Evolutionary conservation across 2,888 invertebrate genomes (phyloP), one percentile per base, ranked within the genome.

Genomic region (Brachynemurus nebulosus): DNA sequence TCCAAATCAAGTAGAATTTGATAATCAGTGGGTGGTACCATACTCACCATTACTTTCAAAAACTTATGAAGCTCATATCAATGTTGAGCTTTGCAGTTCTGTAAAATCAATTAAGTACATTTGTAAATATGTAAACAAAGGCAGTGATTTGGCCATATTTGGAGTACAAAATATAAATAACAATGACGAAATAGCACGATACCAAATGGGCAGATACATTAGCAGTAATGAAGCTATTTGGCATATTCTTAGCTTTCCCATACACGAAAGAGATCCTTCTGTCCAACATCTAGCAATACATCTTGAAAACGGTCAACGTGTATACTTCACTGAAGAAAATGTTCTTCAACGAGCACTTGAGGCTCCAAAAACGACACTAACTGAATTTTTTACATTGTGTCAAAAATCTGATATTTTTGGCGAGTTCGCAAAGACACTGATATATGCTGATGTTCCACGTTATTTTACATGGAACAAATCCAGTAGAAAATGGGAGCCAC

Each of bases 91-190:
- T 42, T 47, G 47, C 42, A 41, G 47, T 47, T 58, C 55, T 2
- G 52, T 59, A 8, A 55, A 57, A 42, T 43, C 47, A 9, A 54
- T 56, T 27, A 56, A 57, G 49, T 56, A 55, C 38, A 47, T 59
- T 48, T 53, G 51, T 27, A 27, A 27, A n/a, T 27, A 27, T 27
- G 27, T 27, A 3, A 9, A 27, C 12, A 27, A 27, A 27, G 27
- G 55, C n/a, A 48, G 46, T 23, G 53, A 53, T 37, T 44, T 45
- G 44, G 47, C 48, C 19, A 45, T 43, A 19, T 44, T 49, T 44
- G 36, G 40, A 12, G 37, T 49, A 37, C 27, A 30, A 36, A 36
- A 36, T 14, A 36, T 18, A 16, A 36, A 36, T 36, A 18, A 16
- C 2, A 36, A 36, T 36, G 36, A 36, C 17, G 16, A 36, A 36